Conservation (phyloP, 2,113 vertebrate species). For the Manacus vitellinus region DNA sequence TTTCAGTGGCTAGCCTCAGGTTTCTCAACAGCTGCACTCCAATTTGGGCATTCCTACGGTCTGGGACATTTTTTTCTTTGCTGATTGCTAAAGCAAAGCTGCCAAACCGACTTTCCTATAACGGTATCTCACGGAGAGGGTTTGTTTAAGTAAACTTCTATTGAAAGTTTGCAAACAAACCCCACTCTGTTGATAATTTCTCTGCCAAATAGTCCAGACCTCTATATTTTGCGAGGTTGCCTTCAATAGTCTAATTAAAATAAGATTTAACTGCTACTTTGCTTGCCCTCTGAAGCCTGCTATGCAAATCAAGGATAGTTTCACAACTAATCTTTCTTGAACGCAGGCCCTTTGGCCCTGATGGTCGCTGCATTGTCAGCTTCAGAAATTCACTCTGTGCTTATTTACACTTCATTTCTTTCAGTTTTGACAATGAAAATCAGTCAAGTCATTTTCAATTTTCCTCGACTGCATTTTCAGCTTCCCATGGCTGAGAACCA, state of each 20-base stretch:
- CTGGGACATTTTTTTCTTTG: neutral
- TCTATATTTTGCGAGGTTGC: neutral
- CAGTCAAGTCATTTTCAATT: neutral
- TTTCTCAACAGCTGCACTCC: neutral
- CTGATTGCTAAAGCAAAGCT: neutral
- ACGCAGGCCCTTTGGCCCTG: neutral
- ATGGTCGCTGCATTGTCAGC: neutral
- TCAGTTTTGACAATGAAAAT: neutral
- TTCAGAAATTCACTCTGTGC: neutral
- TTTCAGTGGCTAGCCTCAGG: neutral
- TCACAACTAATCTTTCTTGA: neutral
- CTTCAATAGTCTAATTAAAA: neutral
- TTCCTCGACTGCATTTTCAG: neutral
- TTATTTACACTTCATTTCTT: neutral
- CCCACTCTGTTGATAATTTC: neutral
- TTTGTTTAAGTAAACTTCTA: neutral
- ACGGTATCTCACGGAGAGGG: neutral
- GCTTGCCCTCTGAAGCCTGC: neutral
- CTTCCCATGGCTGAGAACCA: neutral
- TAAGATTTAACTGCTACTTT: neutral
- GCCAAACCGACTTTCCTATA: neutral
- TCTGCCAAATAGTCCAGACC: neutral
- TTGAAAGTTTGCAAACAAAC: neutral
- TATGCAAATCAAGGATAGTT: neutral
- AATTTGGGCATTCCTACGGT: neutral